These are phyloP conservation scores for Capra hircus DNA, from an alignment of 2,113 vertebrate species.

Conservation along the genomic window DNA sequence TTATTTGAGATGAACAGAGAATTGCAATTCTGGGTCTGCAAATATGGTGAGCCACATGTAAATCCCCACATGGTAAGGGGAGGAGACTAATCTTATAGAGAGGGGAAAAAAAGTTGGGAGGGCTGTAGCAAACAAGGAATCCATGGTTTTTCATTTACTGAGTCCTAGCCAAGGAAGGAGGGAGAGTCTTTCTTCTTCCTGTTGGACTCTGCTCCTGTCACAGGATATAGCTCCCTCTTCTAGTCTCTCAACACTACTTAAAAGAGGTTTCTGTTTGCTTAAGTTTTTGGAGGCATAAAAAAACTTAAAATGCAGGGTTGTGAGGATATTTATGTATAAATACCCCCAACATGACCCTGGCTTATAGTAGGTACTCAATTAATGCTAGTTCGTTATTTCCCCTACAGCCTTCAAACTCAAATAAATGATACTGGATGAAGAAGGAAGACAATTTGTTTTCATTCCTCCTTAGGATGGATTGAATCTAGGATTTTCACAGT, in stretches of 20 bases:
- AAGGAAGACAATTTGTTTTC: neutral
- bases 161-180: neutral
- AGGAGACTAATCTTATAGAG: neutral
- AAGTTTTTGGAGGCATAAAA: neutral
- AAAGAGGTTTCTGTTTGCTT: neutral
- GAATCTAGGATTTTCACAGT: slow-evolving; percentile 34
- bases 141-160: neutral
- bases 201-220: neutral
- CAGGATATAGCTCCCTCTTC: neutral
- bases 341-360: neutral
- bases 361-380: neutral
- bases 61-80: neutral
- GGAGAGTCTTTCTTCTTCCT: neutral
- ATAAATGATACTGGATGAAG: neutral
- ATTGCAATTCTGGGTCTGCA: neutral
- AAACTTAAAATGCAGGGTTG: neutral
- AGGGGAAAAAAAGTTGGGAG: neutral
- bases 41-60: neutral
- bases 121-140: neutral
- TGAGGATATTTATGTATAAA: neutral
- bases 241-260: neutral
- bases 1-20: neutral
- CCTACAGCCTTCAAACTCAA: neutral
- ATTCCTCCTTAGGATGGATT: neutral
- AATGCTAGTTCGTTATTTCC: neutral